These are phyloP conservation scores for Siniperca knerii DNA, from an alignment of 2,113 vertebrate genomes.

Conservation along the genomic window DNA sequence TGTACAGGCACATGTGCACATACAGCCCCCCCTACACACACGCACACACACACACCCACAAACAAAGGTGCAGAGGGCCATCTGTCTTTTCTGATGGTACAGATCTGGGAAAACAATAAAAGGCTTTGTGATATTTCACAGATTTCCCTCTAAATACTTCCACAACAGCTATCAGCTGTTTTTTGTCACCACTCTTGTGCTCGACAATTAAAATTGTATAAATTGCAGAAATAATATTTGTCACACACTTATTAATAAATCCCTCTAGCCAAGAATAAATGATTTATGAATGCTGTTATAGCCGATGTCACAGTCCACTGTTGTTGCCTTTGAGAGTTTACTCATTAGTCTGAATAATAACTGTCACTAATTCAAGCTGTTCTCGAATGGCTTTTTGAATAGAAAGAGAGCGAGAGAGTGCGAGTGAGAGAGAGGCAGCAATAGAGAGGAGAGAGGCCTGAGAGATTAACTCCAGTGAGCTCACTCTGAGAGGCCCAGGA, in stretches of 20 bases:
- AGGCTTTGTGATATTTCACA: conserved; percentile 69
- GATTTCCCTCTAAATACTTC: conserved; percentile 48
- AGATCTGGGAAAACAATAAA: conserved; percentile 71
- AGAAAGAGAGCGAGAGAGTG: conserved; percentile 79
- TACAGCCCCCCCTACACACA: background rate
- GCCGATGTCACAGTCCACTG: conserved; percentile 78
- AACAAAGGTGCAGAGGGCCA: conserved; percentile 72
- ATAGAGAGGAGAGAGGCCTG: conserved; percentile 80
- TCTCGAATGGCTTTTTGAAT: conserved; percentile 84
- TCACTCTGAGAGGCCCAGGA: conserved; percentile 86
- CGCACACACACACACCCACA: conserved; percentile 42
- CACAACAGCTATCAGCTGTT: conserved; percentile 15
- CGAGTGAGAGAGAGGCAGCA: conserved; percentile 73
- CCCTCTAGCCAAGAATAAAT: conserved; percentile 59
- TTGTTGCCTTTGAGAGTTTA: conserved; percentile 83
- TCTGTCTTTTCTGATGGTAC: conserved; percentile 78
- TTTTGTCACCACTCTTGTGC: background rate
- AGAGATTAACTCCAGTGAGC: conserved; percentile 85
- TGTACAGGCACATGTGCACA: conserved; percentile 25
- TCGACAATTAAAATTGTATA: conserved; percentile 35
- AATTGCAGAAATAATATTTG: conserved; percentile 48
- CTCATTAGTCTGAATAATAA: conserved; percentile 87
- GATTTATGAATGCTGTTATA: conserved; percentile 79
- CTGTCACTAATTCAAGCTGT: conserved; percentile 86
- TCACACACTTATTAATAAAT: conserved; percentile 59